Evolutionary conservation across 2,888 invertebrate species (phyloP).

Genomic region (Dryobotodes eremita): DNA sequence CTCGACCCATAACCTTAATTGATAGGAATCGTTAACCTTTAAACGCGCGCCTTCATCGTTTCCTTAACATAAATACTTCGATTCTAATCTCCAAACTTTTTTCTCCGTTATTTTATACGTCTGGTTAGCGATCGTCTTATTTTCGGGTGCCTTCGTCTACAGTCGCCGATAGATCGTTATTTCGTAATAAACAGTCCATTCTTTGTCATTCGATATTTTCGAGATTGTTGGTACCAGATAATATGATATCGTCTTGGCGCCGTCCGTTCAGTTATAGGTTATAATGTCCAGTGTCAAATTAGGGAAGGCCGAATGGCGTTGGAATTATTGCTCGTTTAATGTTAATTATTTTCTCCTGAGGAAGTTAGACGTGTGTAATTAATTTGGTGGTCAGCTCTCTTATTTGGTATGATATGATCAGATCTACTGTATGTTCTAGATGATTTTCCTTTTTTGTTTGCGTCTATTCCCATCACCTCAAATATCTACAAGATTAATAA

Average conservation of each 20-base stretch:
- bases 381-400: constrained; percentile 58
- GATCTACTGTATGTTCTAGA: constrained; percentile 24
- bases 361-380: constrained; percentile 66
- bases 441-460: constrained; percentile 10
- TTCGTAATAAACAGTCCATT: constrained; percentile 89
- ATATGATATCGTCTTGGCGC: constrained; percentile 82
- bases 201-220: constrained; percentile 89
- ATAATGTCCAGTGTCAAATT: constrained; percentile 82
- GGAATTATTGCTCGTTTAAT: constrained; percentile 74
- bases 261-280: constrained; percentile 80
- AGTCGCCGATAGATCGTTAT: constrained; percentile 86
- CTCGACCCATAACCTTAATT: constrained; percentile 90
- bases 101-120: constrained; percentile 86
- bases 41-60: constrained; percentile 86
- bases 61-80: constrained; percentile 88
- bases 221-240: constrained; percentile 82
- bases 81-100: constrained; percentile 87
- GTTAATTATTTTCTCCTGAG: constrained; percentile 72
- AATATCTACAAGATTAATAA: constrained; percentile 6
- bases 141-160: constrained; percentile 86
- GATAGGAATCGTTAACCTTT: constrained; percentile 91
- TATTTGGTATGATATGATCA: constrained; percentile 50
- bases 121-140: constrained; percentile 85
- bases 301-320: constrained; percentile 65
- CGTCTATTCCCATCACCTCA: background rate